Evolutionary conservation across 2,797 vertebrate species (phyloP), one percentile per base, ranked within the genome.

Genomic region (Vespertilio murinus): DNA sequence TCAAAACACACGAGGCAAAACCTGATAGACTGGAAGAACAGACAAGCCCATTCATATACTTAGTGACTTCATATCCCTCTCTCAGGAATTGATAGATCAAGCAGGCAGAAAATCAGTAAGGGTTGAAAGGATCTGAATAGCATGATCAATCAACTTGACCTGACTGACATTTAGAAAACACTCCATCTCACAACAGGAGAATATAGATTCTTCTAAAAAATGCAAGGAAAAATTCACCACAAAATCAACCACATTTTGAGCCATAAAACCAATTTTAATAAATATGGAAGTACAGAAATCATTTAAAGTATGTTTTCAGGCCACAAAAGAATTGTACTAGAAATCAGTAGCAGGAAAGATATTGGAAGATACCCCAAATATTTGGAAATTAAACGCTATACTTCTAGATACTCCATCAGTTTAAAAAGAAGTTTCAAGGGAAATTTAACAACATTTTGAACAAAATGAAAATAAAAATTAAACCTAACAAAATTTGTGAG

Each of bases 391-490:
- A 71, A 90, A 64, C 25, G 67, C 38, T 22, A 64, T 38, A 47
- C 25, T 52, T 56, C 16, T 17, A 83, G 54, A 87, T 74, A 59
- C 64, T 25, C 20, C n/a, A 56, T 64, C 22, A 25, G 23, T 9
- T 49, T 40, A 78, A 77, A 2, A 90, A 79, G 10, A 87, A 61
- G 11, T 85, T 30, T 71, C 30, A 84, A 82, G 11, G 17, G 5
- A 86, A 86, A 78, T 56, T 22, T 69, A 4, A 64, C 71, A 77
- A 54, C 61, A 69, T 80, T 90, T 61, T 33, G 8, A 90, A 92
- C 17, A 74, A 74, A 93, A 49, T 38, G 8, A 79, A 93, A 86
- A 91, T 54, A 18, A 91, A 91, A 92, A 79, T 42, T 23, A 6
- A 7, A 92, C 49, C 65, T 71, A 40, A 59, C 47, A 87, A 83